Evolutionary conservation across 2,113 vertebrate genomes (phyloP), one percentile per base, ranked within the genome.

Genomic region (Haliaeetus leucogaster): DNA sequence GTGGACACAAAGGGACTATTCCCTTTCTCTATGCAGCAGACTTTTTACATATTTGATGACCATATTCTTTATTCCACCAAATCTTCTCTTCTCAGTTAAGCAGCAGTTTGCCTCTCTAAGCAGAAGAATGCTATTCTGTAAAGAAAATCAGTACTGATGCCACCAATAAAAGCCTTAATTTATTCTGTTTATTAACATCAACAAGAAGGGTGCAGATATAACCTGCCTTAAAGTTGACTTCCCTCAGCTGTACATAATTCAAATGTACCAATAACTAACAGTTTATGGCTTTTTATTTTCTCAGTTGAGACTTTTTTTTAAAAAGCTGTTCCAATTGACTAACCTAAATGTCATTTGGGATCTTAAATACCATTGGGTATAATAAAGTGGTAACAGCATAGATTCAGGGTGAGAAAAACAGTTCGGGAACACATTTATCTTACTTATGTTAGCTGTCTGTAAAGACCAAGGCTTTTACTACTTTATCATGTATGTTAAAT

Each of bases 31-130:
- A 3, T 13, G 11, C 7, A 80, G 7, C 42, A 52, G 36, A 4
- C 4, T 66, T 78, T 63, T 22, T 22, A 66, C 0, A 0, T 21
- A 50, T 65, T 77, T 70, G 27, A 72, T 70, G 26, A 38, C 10
- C 7, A 7, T 14, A 38, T 38, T 68, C 30, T 89, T 80, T 43
- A 56, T 78, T 55, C 23, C 23, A 70, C 8, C 13, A 40, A n/a
- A 67, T 58, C 15, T 26, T 12, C 21, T 73, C n/a, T 66, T 67
- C 20, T 52, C 38, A 86, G 19, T 32, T 56, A 59, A 59, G 38
- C 16, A n/a, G 26, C 14, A 76, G 47, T 62, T 74, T 76, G 21
- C 26, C 13, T 76, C 14, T 45, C n/a, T 22, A 82, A 90, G 59
- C 16, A 36, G 30, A 84, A 78, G 30, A 63, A 52, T 1, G 4